A percentile compares a stretch with the other conserved stretches of the same genome.
phyloP scores from a whole-genome alignment of 1,140 invertebrate genomes.

The Drosophila asahinai region DNA sequence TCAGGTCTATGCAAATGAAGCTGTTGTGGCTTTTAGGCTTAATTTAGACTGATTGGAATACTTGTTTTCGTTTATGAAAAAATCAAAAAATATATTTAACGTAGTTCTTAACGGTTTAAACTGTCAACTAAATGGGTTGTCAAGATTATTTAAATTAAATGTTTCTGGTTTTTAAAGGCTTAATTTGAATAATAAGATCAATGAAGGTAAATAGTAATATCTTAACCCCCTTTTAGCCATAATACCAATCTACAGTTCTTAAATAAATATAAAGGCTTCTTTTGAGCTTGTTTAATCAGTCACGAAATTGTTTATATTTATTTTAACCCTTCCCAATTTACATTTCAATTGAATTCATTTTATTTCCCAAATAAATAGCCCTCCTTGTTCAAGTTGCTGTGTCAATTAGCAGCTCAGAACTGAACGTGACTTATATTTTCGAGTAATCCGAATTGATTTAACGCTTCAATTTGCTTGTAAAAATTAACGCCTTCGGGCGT shows the following conservation, averaged over 20 bases:
- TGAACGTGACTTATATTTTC: background rate
- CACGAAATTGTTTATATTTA: background rate
- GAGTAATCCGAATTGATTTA: constrained; percentile 1
- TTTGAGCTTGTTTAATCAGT: background rate
- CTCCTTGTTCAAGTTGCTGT: background rate
- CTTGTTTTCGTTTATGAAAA: background rate
- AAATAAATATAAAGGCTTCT: background rate
- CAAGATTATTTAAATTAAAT: constrained; percentile 1
- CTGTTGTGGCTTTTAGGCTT: constrained; percentile 2
- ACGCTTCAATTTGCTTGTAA: constrained; percentile 9
- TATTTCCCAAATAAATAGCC: background rate
- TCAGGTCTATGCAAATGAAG: constrained; percentile 1
- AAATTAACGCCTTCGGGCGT: background rate
- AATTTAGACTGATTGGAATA: constrained; percentile 1
- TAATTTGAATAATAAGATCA: background rate
- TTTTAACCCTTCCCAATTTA: background rate
- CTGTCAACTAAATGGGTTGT: background rate
- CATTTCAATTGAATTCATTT: background rate
- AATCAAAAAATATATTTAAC: background rate
- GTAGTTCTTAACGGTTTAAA: background rate
- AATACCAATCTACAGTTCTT: background rate
- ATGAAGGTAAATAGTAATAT: too few relatives aligned
- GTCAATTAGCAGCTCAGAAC: constrained; percentile 2
- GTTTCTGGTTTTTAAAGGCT: background rate
- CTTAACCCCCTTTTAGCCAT: too few relatives aligned